These are phyloP conservation scores for Diadegma fenestrale DNA, from an alignment of 2,888 invertebrate species.

Conservation along the genomic window DNA sequence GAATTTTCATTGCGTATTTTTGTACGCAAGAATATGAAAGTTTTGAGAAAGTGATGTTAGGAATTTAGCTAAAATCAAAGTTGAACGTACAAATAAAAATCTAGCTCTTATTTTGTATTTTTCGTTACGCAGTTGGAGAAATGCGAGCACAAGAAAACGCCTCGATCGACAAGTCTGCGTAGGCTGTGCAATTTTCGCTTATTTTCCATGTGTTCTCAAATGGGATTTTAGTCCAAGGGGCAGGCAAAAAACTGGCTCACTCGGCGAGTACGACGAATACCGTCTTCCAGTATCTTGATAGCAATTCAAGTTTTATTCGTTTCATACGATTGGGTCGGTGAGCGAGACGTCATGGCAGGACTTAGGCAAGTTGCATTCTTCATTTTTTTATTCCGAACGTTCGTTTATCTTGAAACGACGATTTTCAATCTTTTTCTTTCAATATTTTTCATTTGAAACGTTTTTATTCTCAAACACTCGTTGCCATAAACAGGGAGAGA, in stretches of 20 bases:
- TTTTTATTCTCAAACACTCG: background rate
- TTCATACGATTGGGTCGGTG: conserved; percentile 20
- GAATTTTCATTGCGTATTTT: background rate
- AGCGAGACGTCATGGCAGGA: background rate
- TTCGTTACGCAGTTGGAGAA: background rate
- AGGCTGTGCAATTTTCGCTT: conserved; percentile 33
- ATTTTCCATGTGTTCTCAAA: conserved; percentile 56
- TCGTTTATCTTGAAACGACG: background rate
- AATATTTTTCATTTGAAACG: background rate
- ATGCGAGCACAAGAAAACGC: background rate
- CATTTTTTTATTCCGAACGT: background rate
- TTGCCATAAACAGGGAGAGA: too few relatives aligned
- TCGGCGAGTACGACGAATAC: conserved; percentile 32
- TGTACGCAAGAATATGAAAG: background rate
- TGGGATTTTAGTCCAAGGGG: conserved; percentile 20
- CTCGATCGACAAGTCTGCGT: conserved; percentile 10
- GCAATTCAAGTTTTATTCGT: conserved; percentile 41
- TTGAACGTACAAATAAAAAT: background rate
- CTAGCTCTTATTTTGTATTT: background rate
- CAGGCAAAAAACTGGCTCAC: conserved; percentile 28
- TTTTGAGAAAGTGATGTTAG: background rate
- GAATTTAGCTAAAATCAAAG: background rate
- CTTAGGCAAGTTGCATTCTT: background rate
- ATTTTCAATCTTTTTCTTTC: background rate
- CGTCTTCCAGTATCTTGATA: conserved; percentile 56